Evolutionary conservation across 2,888 invertebrate species (phyloP), one percentile per base, ranked within the genome.

Genomic region (Timema podura): DNA sequence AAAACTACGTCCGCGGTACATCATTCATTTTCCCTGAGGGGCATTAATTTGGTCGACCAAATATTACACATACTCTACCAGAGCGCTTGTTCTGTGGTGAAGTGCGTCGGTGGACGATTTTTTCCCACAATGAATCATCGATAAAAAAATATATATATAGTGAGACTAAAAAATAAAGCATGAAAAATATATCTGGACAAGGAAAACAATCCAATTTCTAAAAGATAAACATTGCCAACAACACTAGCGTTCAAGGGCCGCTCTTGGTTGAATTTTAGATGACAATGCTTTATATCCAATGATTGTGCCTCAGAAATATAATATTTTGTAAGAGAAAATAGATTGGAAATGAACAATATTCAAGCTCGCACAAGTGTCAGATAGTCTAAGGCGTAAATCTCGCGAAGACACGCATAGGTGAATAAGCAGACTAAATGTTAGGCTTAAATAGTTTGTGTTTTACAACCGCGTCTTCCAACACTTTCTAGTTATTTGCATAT

Each of bases 11-110:
- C 48, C 48, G 48, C 69, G 54, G 51, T 69, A 69, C 65, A 69
- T 9, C 30, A 65, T 69, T 69, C 65, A 65, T 69, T 69, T 68
- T 69, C 69, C 69, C 69, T 57, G 15, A 65, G 59, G 69, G 69
- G 59, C 48, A 69, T 69, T 69, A 66, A 69, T 69, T 69, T 69
- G 65, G 69, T 65, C 15, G 48, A 69, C 69, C 65, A 66, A 69
- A 66, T 69, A 69, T 65, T 66, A 59, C 69, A 59, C 69, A 65
- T 44, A 16, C 65, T 54, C 44, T 5, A n/a, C 30, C 61, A 6
- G n/a, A 15, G 61, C 13, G 61, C n/a, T 30, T 61, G 61, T 61
- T 61, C n/a, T 61, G 61, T 44, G 61, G 61, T 30, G 30, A 13
- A 7, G 44, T 9, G 16, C 61, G 7, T 13, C 11, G 61, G 9